These are phyloP conservation scores for Drosophila tropicalis DNA, from an alignment of 1,140 invertebrate genomes.

Conservation along the genomic window DNA sequence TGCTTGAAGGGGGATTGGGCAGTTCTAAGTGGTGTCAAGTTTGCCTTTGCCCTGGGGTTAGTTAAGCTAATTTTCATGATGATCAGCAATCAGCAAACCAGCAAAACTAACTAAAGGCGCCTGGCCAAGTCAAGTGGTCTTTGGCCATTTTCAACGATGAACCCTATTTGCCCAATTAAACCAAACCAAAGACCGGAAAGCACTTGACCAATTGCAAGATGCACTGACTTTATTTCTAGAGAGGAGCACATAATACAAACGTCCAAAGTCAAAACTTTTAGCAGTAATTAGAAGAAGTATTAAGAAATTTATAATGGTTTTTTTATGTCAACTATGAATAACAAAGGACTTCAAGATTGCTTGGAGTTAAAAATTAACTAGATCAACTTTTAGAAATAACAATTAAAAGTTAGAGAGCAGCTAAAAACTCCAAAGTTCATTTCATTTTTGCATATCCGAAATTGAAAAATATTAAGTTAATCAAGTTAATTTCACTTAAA, in stretches of 20 bases:
- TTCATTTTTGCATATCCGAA: too few relatives aligned
- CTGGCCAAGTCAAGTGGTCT: constrained; percentile 43
- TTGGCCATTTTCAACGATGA: constrained; percentile 18
- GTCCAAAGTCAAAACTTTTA: constrained; percentile 15
- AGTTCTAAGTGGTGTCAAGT: constrained; percentile 17
- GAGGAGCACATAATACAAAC: neutral
- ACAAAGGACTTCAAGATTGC: too few relatives aligned
- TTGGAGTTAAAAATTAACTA: too few relatives aligned
- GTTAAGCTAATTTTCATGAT: constrained; percentile 54
- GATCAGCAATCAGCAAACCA: constrained; percentile 2
- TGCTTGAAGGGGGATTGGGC: neutral
- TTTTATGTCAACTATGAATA: too few relatives aligned
- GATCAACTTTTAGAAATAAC: too few relatives aligned
- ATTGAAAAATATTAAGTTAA: too few relatives aligned
- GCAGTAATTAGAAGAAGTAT: too few relatives aligned
- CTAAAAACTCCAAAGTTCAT: neutral
- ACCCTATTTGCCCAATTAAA: constrained; percentile 64
- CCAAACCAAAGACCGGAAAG: constrained; percentile 34
- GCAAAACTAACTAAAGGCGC: constrained; percentile 24
- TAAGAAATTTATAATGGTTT: too few relatives aligned
- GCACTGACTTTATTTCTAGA: constrained; percentile 10
- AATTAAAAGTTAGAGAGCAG: neutral
- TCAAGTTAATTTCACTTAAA: too few relatives aligned
- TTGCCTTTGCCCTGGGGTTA: constrained; percentile 42
- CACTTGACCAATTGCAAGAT: constrained; percentile 22